These are phyloP conservation scores for Phallusia fumigata DNA, from an alignment of 23 tunicate genomes.

Conservation along the genomic window DNA sequence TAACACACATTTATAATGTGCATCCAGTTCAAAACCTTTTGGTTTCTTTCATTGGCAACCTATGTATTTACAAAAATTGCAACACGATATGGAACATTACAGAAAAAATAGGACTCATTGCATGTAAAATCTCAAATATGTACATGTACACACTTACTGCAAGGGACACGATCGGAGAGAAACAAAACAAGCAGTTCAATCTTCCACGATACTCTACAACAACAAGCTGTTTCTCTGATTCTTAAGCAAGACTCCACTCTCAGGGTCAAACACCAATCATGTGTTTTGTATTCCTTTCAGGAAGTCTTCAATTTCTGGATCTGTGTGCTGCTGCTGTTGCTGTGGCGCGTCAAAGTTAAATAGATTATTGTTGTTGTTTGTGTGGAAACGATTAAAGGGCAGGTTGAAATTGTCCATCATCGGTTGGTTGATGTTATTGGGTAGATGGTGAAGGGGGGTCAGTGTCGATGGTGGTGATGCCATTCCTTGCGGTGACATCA, in stretches of 20 bases:
- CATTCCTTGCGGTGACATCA: not conserved
- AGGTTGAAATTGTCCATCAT: not conserved
- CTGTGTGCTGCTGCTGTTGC: not conserved
- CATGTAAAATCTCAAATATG: conserved; percentile 13
- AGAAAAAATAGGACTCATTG: conserved; percentile 7
- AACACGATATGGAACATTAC: conserved; percentile 11
- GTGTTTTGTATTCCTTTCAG: no score
- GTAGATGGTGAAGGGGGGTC: conserved; percentile 8
- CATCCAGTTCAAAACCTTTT: no score
- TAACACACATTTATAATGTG: no score
- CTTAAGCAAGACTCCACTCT: no score
- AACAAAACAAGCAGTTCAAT: not conserved
- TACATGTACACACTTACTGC: conserved; percentile 10
- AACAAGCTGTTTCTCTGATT: not conserved
- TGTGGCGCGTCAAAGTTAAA: not conserved
- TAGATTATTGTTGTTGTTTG: conserved; percentile 16
- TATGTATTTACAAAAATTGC: conserved; percentile 9
- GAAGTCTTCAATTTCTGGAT: no score
- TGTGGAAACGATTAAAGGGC: not conserved
- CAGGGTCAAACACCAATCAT: no score
- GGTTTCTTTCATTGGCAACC: not conserved
- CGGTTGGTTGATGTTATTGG: not conserved
- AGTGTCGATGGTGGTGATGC: not conserved
- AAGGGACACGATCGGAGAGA: not conserved
- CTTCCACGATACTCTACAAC: not conserved